A percentile compares a stretch with the other conserved stretches of the same genome.
Evolutionary conservation across 2,888 invertebrate genomes (phyloP).

Genomic region (Acrobasis repandana): DNA sequence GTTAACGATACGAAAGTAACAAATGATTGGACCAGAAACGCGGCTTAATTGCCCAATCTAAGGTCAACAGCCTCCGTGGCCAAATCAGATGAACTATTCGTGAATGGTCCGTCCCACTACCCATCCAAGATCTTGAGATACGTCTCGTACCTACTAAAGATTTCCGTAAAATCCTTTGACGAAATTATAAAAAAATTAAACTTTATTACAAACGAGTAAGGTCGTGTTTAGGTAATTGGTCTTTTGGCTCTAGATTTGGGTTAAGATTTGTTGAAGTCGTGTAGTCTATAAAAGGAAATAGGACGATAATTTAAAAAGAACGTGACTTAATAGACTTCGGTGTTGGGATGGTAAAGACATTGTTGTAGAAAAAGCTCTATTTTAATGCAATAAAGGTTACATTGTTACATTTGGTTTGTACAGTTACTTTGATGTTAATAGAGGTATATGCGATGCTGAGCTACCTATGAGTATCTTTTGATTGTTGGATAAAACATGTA

Average conservation of each 20-base stretch:
- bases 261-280: constrained; percentile 29
- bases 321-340: constrained; percentile 35
- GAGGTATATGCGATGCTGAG: too few relatives aligned
- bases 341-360: not conserved
- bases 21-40: constrained; percentile 47
- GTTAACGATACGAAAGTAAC: constrained; percentile 28
- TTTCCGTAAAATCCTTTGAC: constrained; percentile 36
- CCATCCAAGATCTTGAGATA: constrained; percentile 47
- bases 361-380: not conserved
- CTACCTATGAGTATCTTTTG: too few relatives aligned
- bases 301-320: constrained; percentile 36
- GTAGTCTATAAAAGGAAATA: constrained; percentile 39
- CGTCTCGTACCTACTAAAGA: constrained; percentile 28
- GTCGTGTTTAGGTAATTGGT: not conserved
- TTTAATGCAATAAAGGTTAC: not conserved
- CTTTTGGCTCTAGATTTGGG: constrained; percentile 1
- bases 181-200: not conserved
- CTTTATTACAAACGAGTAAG: not conserved
- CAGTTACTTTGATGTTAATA: too few relatives aligned
- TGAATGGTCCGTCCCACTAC: constrained; percentile 67
- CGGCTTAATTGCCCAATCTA: constrained; percentile 57
- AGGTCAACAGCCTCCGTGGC: constrained; percentile 52
- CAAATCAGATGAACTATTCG: constrained; percentile 55
- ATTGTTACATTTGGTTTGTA: not conserved
- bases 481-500: too few relatives aligned